Base-by-base conservation (phyloP, 2,888 invertebrate species). In the Tetragonisca angustula region DNA sequence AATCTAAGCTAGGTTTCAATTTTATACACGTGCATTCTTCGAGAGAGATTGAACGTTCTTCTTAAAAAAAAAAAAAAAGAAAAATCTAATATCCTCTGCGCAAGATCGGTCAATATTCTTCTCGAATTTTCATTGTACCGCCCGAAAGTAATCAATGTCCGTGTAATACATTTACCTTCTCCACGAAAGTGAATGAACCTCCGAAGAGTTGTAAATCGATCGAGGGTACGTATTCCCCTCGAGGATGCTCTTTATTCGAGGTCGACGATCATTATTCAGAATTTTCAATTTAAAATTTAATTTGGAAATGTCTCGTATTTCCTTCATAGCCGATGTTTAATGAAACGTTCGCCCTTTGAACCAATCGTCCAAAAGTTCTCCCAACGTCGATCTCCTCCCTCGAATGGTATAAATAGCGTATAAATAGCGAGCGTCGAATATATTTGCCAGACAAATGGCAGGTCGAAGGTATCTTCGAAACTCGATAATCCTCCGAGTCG, bases 151-250 rank as follows among this genome's bases (percentile, higher is more conserved):
- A 61, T 69, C 68, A 32, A 61, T 68, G 59, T 36, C 59, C 27
- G 36, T 4, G 70, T 52, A 27, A 65, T 78, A 72, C 27, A 19
- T 72, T 65, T 54, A 65, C 27, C 56, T 72, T 72, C 11, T 17
- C 32, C 24, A 9, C n/a, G 50, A 49, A 65, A 50, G 73, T 50
- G 65, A 72, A 65, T 65, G 77, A 78, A 72, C 72, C 59, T 78
- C 72, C 56, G 72, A 65, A 65, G 62, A 43, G 61, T 69, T 17
- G 64, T 52, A 54, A 49, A 71, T 70, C 64, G 43, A 43, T 1
- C 43, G 43, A 2, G 43, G 2, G 1, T 43, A 43, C 43, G 43
- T 43, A 71, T 71, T 64, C 64, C n/a, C 17, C 61, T 36, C 32
- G 21, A 4, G 59, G 24, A 24, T 24, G 24, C 36, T 76, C 43